A percentile compares a stretch with the other conserved stretches of the same genome.
Evolutionary conservation across 1,140 invertebrate species (phyloP).

Genomic region (Hermatobates lingyangjiaoensis): DNA sequence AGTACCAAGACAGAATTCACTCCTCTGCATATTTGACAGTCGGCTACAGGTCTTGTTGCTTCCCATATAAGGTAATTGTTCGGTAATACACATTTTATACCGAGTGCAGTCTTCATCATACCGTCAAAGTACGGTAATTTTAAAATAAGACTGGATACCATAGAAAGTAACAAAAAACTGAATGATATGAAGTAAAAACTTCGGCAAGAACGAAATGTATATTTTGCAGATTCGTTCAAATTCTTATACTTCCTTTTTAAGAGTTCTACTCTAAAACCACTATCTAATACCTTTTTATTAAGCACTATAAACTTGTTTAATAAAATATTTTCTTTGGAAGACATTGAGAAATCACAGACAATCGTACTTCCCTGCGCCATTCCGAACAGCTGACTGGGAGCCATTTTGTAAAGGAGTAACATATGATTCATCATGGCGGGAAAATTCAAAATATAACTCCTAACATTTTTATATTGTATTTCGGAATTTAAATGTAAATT

Average conservation of each 20-base stretch:
- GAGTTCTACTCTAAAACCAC: not conserved
- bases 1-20: constrained; percentile 38
- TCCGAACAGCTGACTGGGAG: not conserved
- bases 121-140: constrained; percentile 16
- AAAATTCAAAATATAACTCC: too few relatives aligned
- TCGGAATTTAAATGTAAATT: too few relatives aligned
- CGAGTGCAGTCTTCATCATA: constrained; percentile 19
- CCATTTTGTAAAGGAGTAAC: too few relatives aligned
- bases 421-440: too few relatives aligned
- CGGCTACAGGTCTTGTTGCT: constrained; percentile 57
- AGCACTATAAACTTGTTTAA: not conserved
- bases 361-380: not conserved
- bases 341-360: constrained; percentile 1
- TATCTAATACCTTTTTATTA: not conserved
- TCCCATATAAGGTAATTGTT: constrained; percentile 75
- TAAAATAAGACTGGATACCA: constrained; percentile 3
- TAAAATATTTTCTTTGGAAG: constrained; percentile 1
- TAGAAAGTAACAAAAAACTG: constrained; percentile 4
- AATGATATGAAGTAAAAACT: not conserved
- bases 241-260: not conserved
- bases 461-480: too few relatives aligned
- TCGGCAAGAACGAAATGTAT: not conserved
- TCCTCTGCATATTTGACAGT: constrained; percentile 51
- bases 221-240: not conserved
- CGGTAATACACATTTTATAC: constrained; percentile 47